Evolutionary conservation across 1,140 invertebrate genomes (phyloP).

Genomic region (Eciton burchellii): DNA sequence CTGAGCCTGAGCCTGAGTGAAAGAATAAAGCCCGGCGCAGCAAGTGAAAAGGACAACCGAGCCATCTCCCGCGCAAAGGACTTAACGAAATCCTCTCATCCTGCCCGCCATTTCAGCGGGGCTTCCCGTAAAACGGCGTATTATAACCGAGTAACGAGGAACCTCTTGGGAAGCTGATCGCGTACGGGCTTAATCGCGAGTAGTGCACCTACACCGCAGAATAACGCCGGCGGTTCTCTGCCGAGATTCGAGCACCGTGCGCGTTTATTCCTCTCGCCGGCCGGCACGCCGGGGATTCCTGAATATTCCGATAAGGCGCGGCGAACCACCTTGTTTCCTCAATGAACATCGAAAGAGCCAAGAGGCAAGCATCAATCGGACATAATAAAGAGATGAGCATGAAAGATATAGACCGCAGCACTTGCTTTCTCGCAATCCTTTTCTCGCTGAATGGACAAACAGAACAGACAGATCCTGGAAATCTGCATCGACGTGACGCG

Average conservation of each 20-base stretch:
- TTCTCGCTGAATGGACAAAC: neutral
- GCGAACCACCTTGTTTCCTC: neutral
- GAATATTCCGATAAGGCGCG: neutral
- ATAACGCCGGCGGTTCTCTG: conserved; percentile 22
- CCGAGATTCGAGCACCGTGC: conserved; percentile 9
- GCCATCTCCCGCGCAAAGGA: conserved; percentile 72
- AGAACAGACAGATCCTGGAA: conserved; percentile 5
- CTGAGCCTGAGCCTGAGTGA: conserved; percentile 68
- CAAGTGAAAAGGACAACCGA: conserved; percentile 75
- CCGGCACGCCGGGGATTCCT: neutral
- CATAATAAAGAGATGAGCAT: too few relatives aligned
- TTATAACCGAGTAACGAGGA: conserved; percentile 63
- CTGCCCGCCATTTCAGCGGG: conserved; percentile 55
- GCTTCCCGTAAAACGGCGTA: conserved; percentile 65
- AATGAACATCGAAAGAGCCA: too few relatives aligned
- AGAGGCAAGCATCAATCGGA: too few relatives aligned
- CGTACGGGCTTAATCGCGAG: conserved; percentile 50
- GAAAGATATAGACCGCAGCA: too few relatives aligned
- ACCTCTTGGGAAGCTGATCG: conserved; percentile 55
- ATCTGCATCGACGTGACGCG: conserved; percentile 4
- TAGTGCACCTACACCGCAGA: conserved; percentile 20
- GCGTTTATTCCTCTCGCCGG: neutral
- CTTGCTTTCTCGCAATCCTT: neutral
- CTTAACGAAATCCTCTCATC: conserved; percentile 79
- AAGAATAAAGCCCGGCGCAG: conserved; percentile 71